Percentiles rank a stretch among this genome's conserved stretches.
These are phyloP conservation scores for Passer montanus DNA, from an alignment of 2,113 vertebrate genomes.

Conservation along the genomic window DNA sequence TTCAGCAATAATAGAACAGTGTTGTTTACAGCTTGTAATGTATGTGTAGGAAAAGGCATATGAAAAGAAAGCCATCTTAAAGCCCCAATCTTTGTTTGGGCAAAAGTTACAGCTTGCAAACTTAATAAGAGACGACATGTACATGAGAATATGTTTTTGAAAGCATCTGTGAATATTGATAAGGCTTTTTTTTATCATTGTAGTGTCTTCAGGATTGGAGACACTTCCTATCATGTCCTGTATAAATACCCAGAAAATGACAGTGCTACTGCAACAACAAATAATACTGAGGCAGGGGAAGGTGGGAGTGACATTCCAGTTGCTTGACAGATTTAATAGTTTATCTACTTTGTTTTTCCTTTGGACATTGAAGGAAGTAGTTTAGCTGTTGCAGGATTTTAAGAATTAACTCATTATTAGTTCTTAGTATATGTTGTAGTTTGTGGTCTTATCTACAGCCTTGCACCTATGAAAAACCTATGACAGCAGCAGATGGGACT, in stretches of 20 bases:
- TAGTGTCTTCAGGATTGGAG: not conserved
- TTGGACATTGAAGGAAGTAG: not conserved
- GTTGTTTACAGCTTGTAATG: not conserved
- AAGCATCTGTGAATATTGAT: not conserved
- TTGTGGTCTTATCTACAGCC: not conserved
- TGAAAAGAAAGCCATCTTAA: not conserved
- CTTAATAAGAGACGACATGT: not conserved
- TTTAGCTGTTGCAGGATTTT: not conserved
- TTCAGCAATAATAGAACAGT: not conserved
- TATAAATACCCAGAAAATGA: not conserved
- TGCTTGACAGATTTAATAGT: not conserved
- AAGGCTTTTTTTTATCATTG: not conserved
- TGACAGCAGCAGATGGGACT: not conserved
- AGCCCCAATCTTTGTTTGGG: not conserved
- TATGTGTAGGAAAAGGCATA: not conserved
- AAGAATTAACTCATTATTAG: not conserved
- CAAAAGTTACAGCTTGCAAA: not conserved
- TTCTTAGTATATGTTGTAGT: not conserved
- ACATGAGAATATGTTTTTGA: not conserved
- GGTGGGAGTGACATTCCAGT: not conserved
- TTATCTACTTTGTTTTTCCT: not conserved
- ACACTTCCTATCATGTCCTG: not conserved
- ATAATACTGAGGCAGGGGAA: not conserved
- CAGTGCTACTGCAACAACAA: not conserved
- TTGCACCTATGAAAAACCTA: not conserved